Conservation (phyloP, 2,888 invertebrate species). For the Caenorhabditis wallacei region DNA sequence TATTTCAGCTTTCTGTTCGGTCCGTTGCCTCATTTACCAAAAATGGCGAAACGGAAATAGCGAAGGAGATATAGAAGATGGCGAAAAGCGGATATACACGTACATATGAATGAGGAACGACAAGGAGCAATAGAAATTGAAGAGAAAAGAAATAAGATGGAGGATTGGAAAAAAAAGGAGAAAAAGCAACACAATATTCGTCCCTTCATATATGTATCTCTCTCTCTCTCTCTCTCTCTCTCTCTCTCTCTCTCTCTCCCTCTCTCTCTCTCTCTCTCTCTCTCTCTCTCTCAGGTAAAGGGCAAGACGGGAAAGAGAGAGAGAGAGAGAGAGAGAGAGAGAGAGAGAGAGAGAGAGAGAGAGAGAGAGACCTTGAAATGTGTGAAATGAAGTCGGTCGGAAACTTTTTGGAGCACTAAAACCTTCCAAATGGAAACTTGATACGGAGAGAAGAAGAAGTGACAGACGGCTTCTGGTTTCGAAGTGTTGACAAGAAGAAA, state of each 20-base stretch:
- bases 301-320: conserved; percentile 34
- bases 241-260: no score
- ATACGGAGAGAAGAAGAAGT: conserved; percentile 25
- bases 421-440: conserved; percentile 40
- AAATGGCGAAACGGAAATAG: conserved; percentile 53
- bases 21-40: conserved; percentile 57
- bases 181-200: conserved; percentile 43
- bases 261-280: background rate
- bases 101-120: conserved; percentile 53
- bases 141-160: conserved; percentile 16
- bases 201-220: background rate
- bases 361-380: conserved; percentile 24
- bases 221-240: background rate
- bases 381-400: conserved; percentile 56
- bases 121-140: conserved; percentile 22
- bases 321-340: background rate
- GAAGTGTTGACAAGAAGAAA: conserved; percentile 26
- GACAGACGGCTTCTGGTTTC: conserved; percentile 29
- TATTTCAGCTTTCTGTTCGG: background rate
- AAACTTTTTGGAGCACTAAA: conserved; percentile 25
- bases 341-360: no score
- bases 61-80: conserved; percentile 41
- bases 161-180: conserved; percentile 12
- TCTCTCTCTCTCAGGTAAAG: conserved; percentile 54
- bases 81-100: conserved; percentile 48